Conservation (phyloP, 2,113 vertebrate species). For the Fregata magnificens region DNA sequence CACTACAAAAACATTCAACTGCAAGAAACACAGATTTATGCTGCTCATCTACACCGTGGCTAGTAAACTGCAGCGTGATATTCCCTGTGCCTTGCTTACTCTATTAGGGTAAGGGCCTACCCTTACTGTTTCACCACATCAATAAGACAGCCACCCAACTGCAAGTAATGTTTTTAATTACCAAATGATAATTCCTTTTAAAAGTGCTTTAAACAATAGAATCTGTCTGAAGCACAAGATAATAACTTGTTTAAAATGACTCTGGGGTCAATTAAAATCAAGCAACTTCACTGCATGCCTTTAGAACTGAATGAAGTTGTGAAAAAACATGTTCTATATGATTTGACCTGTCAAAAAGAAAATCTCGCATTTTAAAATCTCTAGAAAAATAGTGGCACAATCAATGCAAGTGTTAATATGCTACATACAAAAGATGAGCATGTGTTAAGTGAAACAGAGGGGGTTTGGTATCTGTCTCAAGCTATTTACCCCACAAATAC, state of each 20-base stretch:
- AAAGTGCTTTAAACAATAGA: not conserved
- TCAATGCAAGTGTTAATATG: not conserved
- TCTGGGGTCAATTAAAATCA: not conserved
- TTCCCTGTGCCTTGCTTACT: not conserved
- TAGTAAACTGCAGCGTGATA: not conserved
- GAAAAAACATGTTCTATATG: not conserved
- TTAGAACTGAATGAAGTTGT: not conserved
- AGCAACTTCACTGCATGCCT: not conserved
- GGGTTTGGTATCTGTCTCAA: not conserved
- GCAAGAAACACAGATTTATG: not conserved
- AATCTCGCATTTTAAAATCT: not conserved
- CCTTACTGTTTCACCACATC: not conserved
- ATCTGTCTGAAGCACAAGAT: not conserved
- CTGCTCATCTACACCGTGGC: not conserved
- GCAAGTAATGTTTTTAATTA: not conserved
- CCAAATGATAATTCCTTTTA: not conserved
- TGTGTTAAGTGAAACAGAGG: not conserved
- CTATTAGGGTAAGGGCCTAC: not conserved
- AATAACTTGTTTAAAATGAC: not conserved
- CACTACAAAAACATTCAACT: not conserved
- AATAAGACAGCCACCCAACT: not conserved
- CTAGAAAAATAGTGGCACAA: not conserved
- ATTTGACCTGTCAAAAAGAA: not conserved
- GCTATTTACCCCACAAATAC: not conserved
- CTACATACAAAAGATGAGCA: not conserved